Conservation (phyloP, 2,797 vertebrate species). For the Acanthis flammea region DNA sequence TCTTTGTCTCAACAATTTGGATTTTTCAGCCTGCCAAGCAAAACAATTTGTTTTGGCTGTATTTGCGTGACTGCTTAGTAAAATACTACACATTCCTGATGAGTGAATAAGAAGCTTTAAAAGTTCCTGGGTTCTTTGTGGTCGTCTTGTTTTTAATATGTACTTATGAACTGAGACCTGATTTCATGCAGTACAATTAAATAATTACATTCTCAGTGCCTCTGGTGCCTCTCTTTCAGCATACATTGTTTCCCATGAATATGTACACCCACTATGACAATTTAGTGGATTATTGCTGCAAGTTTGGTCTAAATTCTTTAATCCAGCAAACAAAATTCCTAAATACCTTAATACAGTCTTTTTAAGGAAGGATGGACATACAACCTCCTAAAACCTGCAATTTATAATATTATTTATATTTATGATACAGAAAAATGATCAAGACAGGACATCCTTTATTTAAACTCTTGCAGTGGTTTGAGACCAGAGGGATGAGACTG, state of each 20-base stretch:
- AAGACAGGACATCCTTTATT: not conserved
- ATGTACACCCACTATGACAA: accelerated
- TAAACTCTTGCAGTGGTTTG: not conserved
- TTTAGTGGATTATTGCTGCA: not conserved
- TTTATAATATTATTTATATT: not conserved
- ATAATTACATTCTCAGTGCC: not conserved
- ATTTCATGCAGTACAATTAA: not conserved
- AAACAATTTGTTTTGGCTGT: constrained; percentile 68
- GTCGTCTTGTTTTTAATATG: constrained; percentile 62
- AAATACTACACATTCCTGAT: constrained; percentile 73
- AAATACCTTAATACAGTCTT: not conserved
- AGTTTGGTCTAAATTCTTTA: not conserved
- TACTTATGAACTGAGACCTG: constrained; percentile 2
- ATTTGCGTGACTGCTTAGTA: constrained; percentile 41
- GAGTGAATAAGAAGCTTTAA: constrained; percentile 65
- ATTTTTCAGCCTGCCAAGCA: constrained; percentile 59
- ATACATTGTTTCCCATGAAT: not conserved
- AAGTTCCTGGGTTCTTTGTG: constrained; percentile 50
- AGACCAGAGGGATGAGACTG: not conserved
- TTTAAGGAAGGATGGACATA: not conserved
- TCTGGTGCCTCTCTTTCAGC: not conserved
- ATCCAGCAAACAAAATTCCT: not conserved
- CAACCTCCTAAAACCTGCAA: not conserved
- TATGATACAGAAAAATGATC: not conserved
- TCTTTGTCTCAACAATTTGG: constrained; percentile 44